Conservation (phyloP, 2,797 vertebrate species). For the Acanthurus leucopareius region DNA sequence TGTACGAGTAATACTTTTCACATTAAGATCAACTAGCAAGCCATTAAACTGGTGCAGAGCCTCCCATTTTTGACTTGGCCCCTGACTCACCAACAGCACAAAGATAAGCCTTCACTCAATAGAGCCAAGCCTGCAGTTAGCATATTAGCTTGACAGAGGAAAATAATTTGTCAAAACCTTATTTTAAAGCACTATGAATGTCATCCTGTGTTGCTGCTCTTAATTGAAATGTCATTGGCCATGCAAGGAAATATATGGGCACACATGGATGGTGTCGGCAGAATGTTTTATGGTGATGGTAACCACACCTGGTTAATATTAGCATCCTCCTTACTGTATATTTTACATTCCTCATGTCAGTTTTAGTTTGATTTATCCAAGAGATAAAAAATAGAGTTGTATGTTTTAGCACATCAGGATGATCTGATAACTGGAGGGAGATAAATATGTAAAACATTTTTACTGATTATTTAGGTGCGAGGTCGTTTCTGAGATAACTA, state of each 20-base stretch:
- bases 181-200: constrained; percentile 87
- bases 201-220: constrained; percentile 83
- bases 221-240: constrained; percentile 86
- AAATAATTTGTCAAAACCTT: constrained; percentile 87
- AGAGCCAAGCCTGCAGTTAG: constrained; percentile 68
- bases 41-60: constrained; percentile 67
- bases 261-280: constrained; percentile 76
- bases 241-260: constrained; percentile 80
- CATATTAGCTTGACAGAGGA: constrained; percentile 79
- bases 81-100: constrained; percentile 62
- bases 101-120: constrained; percentile 70
- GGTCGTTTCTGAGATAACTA: constrained; percentile 75
- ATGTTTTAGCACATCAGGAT: constrained; percentile 69
- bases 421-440: constrained; percentile 63
- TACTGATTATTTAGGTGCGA: constrained; percentile 65
- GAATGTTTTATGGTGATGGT: constrained; percentile 83
- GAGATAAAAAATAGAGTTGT: constrained; percentile 75
- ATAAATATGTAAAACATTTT: constrained; percentile 63
- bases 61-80: constrained; percentile 63
- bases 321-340: constrained; percentile 85
- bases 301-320: constrained; percentile 87
- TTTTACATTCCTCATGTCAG: constrained; percentile 84
- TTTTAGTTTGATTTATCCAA: constrained; percentile 83
- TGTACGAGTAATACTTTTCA: constrained; percentile 53
- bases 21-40: constrained; percentile 67